Base-by-base conservation (phyloP, 2,113 vertebrate genomes). In the Gadus macrocephalus region DNA sequence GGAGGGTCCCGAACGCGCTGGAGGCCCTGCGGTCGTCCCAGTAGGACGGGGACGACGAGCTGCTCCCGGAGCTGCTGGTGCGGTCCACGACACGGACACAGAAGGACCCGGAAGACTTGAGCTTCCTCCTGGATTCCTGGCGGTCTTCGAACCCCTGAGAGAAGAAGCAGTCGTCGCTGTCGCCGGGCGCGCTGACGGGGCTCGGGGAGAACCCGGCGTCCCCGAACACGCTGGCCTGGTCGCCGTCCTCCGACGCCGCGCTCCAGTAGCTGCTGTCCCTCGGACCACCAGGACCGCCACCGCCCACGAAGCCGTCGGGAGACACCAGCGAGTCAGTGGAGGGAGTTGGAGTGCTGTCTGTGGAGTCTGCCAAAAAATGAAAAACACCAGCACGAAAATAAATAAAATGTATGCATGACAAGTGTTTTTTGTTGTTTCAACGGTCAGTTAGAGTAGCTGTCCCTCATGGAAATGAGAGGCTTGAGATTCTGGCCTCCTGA, bases 181-280 rank as follows among this genome's bases (percentile, higher is more conserved):
- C 0, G 66, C 60, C 75, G 81, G 89, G 86, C 66, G 93, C 93
- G 0, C 93, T 89, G 77, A 86, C 92, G 78, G 86, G 89, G 66
- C 84, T 76, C 19, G 78, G 71, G 1, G 86, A 87, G 81, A 38
- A 71, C 70, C 71, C 81, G n/a, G 72, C 81, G n/a, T 98, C 96
- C 25, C 94, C 95, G 4, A 91, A 95, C 70, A 92, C 82, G 0
- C 90, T 80, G 1, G 81, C 72, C 66, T 85, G 89, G 81, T 98
- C 95, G 0, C 96, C 93, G 85, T 92, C 95, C 58, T 94, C 68
- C 0, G 95, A 95, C 90, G 94, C 81, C 2, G 83, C 83, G 67
- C 97, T 98, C 58, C 75, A 91, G 75, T 87, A 96, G 85, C 97
- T 99, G 86, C 96, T 95, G 84, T 89, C 93, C 0, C 96, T 98